Conservation (phyloP, 2,113 vertebrate species). For the Puma concolor region DNA sequence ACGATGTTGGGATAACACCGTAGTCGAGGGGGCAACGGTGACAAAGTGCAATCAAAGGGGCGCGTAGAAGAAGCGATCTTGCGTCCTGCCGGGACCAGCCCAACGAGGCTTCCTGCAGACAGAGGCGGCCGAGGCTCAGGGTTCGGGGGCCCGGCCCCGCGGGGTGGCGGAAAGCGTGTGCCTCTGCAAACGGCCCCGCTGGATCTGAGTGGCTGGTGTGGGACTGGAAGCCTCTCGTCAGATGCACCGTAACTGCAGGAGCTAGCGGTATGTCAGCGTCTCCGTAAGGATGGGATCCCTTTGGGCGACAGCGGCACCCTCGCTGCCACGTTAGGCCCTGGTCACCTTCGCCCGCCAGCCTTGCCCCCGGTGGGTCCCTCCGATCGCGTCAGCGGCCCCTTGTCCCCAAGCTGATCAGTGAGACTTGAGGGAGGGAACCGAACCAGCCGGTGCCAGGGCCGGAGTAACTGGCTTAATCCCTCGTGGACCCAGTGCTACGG, state of each 20-base stretch:
- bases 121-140: fast-evolving
- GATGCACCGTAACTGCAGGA: fast-evolving
- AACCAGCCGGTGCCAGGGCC: neutral
- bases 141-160: fast-evolving
- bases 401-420: neutral
- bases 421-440: neutral
- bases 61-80: fast-evolving
- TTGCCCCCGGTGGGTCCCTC: neutral
- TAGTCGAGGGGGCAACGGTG: fast-evolving
- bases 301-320: neutral
- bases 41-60: neutral
- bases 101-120: fast-evolving
- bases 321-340: fast-evolving
- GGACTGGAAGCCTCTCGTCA: neutral
- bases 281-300: fast-evolving
- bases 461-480: fast-evolving
- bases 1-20: fast-evolving
- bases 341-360: neutral
- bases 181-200: fast-evolving
- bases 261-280: fast-evolving
- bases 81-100: neutral
- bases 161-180: fast-evolving
- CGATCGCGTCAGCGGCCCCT: fast-evolving
- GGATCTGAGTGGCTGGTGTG: too few species aligned
- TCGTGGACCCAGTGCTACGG: neutral